Evolutionary conservation across 2,113 vertebrate species (phyloP).

Genomic region (Micronycteris hirsuta): DNA sequence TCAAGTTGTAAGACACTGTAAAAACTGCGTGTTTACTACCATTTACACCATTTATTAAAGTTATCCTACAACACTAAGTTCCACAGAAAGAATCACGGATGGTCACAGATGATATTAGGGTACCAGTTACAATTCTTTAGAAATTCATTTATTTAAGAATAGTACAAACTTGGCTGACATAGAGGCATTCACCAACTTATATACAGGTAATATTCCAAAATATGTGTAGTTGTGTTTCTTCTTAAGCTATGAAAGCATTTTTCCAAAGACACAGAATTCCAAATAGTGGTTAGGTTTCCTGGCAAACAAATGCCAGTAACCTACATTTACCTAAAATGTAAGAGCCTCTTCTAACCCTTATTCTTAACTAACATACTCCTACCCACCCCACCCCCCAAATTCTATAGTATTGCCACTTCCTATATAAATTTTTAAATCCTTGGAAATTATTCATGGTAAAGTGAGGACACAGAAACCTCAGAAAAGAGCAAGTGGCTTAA

Average conservation of each 20-base stretch:
- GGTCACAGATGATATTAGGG: neutral
- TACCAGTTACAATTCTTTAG: conserved; percentile 9
- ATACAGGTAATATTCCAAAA: conserved; percentile 32
- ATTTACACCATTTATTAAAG: conserved; percentile 8
- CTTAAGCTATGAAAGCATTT: conserved; percentile 18
- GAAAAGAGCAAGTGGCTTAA: neutral
- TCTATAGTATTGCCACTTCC: neutral
- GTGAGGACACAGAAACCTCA: neutral
- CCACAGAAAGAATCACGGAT: neutral
- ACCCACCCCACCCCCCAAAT: neutral
- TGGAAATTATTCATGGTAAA: neutral
- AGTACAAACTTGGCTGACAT: conserved; percentile 16
- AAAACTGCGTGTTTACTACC: neutral
- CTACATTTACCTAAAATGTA: neutral
- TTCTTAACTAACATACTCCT: neutral
- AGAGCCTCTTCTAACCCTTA: neutral
- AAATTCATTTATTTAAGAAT: neutral
- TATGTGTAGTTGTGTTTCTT: conserved; percentile 10
- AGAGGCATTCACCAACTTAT: neutral
- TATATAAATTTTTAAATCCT: neutral
- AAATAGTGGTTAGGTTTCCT: neutral
- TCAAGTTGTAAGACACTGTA: neutral
- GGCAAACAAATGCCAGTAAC: neutral
- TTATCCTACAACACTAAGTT: conserved; percentile 11
- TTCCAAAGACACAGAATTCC: conserved; percentile 33